Conservation (phyloP, 2,797 vertebrate genomes). For the Rhadinocentrus ornatus region DNA sequence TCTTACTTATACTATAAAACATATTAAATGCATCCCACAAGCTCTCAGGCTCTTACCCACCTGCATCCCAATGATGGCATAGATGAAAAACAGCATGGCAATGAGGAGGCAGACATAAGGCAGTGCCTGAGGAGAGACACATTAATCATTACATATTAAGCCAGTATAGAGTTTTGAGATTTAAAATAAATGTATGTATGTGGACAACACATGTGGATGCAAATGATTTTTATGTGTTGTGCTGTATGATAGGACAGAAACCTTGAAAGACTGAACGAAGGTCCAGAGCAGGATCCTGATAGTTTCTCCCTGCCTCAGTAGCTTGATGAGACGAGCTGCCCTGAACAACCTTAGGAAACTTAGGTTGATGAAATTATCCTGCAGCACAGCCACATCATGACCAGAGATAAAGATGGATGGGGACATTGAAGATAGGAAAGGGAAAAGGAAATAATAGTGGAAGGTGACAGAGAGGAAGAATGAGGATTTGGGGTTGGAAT, state of each 20-base stretch:
- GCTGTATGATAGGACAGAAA: constrained; percentile 58
- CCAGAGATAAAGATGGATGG: constrained; percentile 44
- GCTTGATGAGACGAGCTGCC: constrained; percentile 97
- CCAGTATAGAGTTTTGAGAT: not conserved
- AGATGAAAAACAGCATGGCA: constrained; percentile 98
- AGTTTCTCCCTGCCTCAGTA: constrained; percentile 95
- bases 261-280: constrained; percentile 97
- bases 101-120: constrained; percentile 97
- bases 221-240: constrained; percentile 9
- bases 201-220: constrained; percentile 15
- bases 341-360: constrained; percentile 97
- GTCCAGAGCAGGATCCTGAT: constrained; percentile 98
- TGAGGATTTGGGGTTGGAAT: constrained; percentile 52
- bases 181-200: not conserved
- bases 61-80: constrained; percentile 98
- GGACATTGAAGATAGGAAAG: constrained; percentile 20
- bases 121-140: constrained; percentile 84
- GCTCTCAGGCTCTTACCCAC: constrained; percentile 72
- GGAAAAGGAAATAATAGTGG: constrained; percentile 37
- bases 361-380: constrained; percentile 98
- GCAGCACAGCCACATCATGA: constrained; percentile 56
- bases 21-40: constrained; percentile 45
- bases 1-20: constrained; percentile 42
- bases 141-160: constrained; percentile 28
- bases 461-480: constrained; percentile 16